Base-by-base conservation (phyloP, 2,113 vertebrate genomes). In the Sardina pilchardus region DNA sequence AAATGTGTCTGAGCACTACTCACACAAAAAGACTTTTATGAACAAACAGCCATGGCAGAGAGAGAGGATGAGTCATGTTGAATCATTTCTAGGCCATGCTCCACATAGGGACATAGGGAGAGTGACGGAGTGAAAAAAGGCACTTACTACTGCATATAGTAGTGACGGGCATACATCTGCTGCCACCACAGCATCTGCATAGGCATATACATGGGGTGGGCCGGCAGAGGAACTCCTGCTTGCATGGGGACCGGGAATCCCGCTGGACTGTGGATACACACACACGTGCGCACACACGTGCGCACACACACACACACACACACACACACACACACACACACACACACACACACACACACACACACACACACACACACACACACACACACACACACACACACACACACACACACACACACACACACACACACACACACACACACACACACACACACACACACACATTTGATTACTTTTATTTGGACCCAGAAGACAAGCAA, bases 61-160 rank as follows among this genome's bases (percentile, higher is more conserved):
- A 59, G 53, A 59, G 50, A 53, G 1, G 50, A 1, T 17, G 19
- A 53, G 17, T 53, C 4, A 53, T 53, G 1, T 14, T 71, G 75
- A 9, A 30, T 48, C 17, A 82, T 8, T 42, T 5, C 43, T 2
- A 53, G 39, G 36, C n/a, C 9, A 21, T n/a, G 0, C 6, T 12
- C 2, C n/a, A 4, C 9, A 71, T 30, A 30, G 26, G 63, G n/a
- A 4, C 9, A 71, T 30, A 30, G 26, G 63, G n/a, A 16, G 48
- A 14, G 48, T 50, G 17, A 16, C 17, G 48, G 9, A 14, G 53
- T 21, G 0, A 53, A 53, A 26, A 48, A 36, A 10, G 24, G 0
- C 82, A 97, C 98, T 97, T 94, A 99, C 98, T 99, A 99, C 81
- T 98, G 97, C 96, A 98, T 95, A 87, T 99, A 99, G 94, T 99